Evolutionary conservation across 2,888 invertebrate genomes (phyloP), one percentile per base, ranked within the genome.

Genomic region (Drosophila incognita): DNA sequence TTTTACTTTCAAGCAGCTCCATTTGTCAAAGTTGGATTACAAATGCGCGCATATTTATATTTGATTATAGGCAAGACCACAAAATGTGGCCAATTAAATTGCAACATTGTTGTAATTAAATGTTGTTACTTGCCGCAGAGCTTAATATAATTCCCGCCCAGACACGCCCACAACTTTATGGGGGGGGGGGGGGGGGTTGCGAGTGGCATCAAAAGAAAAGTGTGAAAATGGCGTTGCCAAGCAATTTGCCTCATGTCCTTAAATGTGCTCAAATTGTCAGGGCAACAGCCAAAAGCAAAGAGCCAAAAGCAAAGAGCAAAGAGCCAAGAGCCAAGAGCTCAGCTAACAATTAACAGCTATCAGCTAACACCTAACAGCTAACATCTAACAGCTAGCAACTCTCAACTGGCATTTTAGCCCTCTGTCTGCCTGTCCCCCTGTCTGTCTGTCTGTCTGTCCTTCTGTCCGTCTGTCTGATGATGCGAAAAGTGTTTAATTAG

Each of bases 161-260:
- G 13, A 10, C 5, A 59, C 70, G 70, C 49, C 61, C 70, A 63
- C 56, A 5, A 27, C 5, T 29, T 49, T 31, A 51, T 52, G 15
- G 53, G 7, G 8, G 2, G 38, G 8, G 0, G 27, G 0, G 27
- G 27, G 27, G 2, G 27, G 2, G 2, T 2, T 8, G 21, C 1
- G 15, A 4, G 35, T 10, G 57, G 36, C 51, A 68, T 69, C 69
- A 59, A 70, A 75, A 62, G 42, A 18, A 54, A 76, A 77, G 85
- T 86, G 86, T 89, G 87, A 83, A 83, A 86, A 81, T 69, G 84
- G 77, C 77, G 79, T 83, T 85, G 74, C 67, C 80, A 84, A 75
- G 82, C 84, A 86, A 86, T 89, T 89, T 84, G 76, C 76, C 76
- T 82, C 70, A 68, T 84, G 82, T 80, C 8, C 46, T 46, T 4